Evolutionary conservation across 2,888 invertebrate genomes (phyloP), one percentile per base, ranked within the genome.

Genomic region (Gandaritis pyraliata): DNA sequence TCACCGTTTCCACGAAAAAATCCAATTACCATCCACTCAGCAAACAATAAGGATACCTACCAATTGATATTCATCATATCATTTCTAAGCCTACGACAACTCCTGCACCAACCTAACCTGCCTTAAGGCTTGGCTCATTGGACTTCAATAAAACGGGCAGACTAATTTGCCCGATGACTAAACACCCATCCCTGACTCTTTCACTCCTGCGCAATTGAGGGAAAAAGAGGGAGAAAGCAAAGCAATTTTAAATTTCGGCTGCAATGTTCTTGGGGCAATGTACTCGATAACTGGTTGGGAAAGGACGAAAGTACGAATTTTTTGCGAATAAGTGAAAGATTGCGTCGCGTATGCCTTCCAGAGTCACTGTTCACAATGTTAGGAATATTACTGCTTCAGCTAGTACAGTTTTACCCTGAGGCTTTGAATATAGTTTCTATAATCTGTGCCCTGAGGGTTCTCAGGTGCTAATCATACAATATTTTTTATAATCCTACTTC

Each of bases 301-400:
- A 81, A 90, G 90, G 91, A 86, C 90, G 88, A 90, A 90, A 90
- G 90, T 90, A 90, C 90, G 80, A 85, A 78, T 85, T 86, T 88
- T 86, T 86, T 85, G 83, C 74, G 70, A 82, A 81, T 80, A 76
- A 86, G 82, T 84, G 83, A 85, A 85, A 83, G 82, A 83, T 82
- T 79, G 78, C 66, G 66, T 70, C 66, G 69, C 66, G 71, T 71
- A 72, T 66, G 59, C 70, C 71, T 59, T 72, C 71, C 71, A 71
- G 67, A 63, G 63, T 65, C 69, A 70, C 38, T 48, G 51, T 38
- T 15, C 16, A 43, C 15, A 43, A 43, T 43, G 16, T 43, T 43
- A 43, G 43, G 11, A 10, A 12, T 38, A 38, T 38, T 8, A 2
- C n/a, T 38, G n/a, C 38, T 38, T 38, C 33, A 8, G 38, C 38